Conservation (phyloP, 2,888 invertebrate species). For the Pseudococcus longispinus region DNA sequence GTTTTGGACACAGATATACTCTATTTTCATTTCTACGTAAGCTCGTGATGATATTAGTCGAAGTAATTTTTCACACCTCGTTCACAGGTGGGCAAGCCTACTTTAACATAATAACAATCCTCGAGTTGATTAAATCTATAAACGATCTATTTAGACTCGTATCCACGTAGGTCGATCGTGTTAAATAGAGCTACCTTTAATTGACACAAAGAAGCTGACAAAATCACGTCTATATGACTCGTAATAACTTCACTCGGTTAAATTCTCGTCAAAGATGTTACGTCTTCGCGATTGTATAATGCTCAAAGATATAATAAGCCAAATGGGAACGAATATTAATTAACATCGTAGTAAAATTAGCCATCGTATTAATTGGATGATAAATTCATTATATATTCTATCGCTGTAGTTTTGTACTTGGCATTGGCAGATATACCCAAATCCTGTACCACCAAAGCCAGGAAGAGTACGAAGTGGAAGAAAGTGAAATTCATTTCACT, state of each 20-base stretch:
- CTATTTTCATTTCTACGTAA: neutral
- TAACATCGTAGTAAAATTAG: neutral
- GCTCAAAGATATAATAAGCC: neutral
- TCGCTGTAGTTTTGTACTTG: slow-evolving; percentile 46
- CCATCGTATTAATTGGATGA: slow-evolving; percentile 28
- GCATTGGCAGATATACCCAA: slow-evolving; percentile 42
- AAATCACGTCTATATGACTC: neutral
- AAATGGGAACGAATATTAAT: slow-evolving; percentile 46
- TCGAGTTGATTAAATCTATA: neutral
- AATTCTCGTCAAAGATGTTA: neutral
- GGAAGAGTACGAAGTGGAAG: slow-evolving; percentile 22
- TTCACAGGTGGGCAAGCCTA: no score
- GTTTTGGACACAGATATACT: neutral
- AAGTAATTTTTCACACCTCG: neutral
- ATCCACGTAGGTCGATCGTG: neutral
- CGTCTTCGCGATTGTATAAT: slow-evolving; percentile 46
- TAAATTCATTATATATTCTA: slow-evolving; percentile 40
- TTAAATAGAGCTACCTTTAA: neutral
- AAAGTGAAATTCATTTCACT: slow-evolving; percentile 53
- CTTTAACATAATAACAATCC: neutral
- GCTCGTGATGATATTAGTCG: neutral
- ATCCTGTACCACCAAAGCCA: neutral
- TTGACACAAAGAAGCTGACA: neutral
- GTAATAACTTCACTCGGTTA: neutral
- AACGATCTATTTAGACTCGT: neutral